phyloP scores from a whole-genome alignment of 2,888 invertebrate genomes.

The Platycheirus albimanus region DNA sequence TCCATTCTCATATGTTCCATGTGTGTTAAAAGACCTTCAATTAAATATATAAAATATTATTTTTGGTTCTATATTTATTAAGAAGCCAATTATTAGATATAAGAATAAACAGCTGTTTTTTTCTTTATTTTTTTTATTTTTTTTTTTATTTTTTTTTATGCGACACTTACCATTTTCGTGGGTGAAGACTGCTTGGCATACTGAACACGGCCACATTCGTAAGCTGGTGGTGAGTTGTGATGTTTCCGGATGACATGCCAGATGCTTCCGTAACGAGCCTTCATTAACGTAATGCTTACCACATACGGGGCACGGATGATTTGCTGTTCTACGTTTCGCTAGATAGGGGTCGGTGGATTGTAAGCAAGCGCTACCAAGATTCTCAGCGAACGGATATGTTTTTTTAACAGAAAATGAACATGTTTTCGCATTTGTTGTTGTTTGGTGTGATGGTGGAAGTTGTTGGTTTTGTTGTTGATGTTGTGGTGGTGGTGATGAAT shows the following conservation, averaged over 20 bases:
- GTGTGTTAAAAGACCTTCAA: conserved; percentile 92
- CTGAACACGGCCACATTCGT: conserved; percentile 98
- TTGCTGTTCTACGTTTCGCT: conserved; percentile 96
- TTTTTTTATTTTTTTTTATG: neutral
- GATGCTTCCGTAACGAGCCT: conserved; percentile 94
- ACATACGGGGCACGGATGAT: conserved; percentile 97
- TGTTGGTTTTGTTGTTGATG: conserved; percentile 28
- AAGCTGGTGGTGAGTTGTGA: conserved; percentile 92
- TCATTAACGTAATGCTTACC: conserved; percentile 98
- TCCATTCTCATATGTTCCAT: conserved; percentile 99
- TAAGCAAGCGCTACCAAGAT: conserved; percentile 74
- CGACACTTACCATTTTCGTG: conserved; percentile 93
- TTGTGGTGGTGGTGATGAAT: conserved; percentile 48
- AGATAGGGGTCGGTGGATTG: conserved; percentile 88
- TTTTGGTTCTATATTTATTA: too few relatives aligned
- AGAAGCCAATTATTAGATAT: too few relatives aligned
- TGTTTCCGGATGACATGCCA: conserved; percentile 96
- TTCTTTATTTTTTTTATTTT: conserved; percentile 46
- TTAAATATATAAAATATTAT: too few relatives aligned
- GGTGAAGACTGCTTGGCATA: conserved; percentile 97
- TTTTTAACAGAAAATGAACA: conserved; percentile 74
- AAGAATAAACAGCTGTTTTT: too few relatives aligned
- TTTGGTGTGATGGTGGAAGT: conserved; percentile 53
- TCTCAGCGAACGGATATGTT: conserved; percentile 76
- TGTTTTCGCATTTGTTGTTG: conserved; percentile 58